Evolutionary conservation across 2,113 vertebrate species (phyloP).

Genomic region (Plotosus lineatus): DNA sequence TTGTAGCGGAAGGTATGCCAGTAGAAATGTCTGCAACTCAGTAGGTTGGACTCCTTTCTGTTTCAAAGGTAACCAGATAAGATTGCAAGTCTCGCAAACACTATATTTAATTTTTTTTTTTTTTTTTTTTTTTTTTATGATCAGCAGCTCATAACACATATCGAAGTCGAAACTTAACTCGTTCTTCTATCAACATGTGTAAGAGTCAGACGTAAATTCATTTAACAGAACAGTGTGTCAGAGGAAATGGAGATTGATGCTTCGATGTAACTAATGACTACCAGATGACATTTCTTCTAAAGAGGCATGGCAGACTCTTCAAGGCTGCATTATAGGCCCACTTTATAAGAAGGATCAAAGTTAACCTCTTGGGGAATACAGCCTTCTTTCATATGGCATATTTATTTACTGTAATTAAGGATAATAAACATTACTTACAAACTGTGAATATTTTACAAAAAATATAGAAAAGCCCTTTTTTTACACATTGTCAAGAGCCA

Average conservation of each 20-base stretch:
- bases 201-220: background rate
- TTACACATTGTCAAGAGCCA: background rate
- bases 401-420: background rate
- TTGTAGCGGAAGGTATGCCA: slow-evolving; percentile 7
- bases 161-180: background rate
- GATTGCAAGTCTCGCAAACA: background rate
- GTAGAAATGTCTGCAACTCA: background rate
- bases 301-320: slow-evolving; percentile 3
- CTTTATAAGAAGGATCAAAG: slow-evolving; percentile 9
- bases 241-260: slow-evolving; percentile 27
- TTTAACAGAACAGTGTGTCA: slow-evolving; percentile 8
- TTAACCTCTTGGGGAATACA: slow-evolving; percentile 3
- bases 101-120: background rate
- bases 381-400: background rate
- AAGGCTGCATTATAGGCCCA: slow-evolving; percentile 6
- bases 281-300: slow-evolving; percentile 26
- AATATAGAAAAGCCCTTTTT: background rate
- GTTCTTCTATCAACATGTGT: background rate
- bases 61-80: slow-evolving; percentile 18
- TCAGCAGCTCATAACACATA: background rate
- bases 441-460: background rate
- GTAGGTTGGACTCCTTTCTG: background rate
- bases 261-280: slow-evolving; percentile 20
- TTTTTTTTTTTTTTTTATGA: slow-evolving; percentile 10
- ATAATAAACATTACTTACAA: background rate